A percentile compares a stretch with the other conserved stretches of the same genome.
Evolutionary conservation across 2,113 vertebrate genomes (phyloP).

Genomic region (Motacilla tschutschensis): DNA sequence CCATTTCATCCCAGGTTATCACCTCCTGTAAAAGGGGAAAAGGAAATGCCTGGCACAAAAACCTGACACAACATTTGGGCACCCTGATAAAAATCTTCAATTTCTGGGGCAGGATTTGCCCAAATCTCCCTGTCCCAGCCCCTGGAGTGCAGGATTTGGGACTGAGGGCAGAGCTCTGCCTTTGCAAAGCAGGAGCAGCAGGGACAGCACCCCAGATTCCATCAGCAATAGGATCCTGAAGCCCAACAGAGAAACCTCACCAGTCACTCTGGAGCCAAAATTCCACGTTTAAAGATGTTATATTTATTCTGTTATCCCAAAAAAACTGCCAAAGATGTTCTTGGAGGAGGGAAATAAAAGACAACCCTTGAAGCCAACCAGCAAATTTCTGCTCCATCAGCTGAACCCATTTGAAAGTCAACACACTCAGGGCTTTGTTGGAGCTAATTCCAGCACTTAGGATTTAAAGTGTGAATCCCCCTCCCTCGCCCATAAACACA

Average conservation of each 20-base stretch:
- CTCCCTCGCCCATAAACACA: constrained; percentile 23
- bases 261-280: background rate
- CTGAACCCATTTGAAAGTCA: constrained; percentile 42
- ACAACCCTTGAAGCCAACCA: background rate
- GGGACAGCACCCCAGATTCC: background rate
- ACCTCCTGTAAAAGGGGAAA: background rate
- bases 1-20: background rate
- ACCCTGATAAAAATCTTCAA: background rate
- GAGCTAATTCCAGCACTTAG: constrained; percentile 51
- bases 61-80: rapidly evolving
- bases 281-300: background rate
- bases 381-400: background rate
- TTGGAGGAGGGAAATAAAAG: background rate
- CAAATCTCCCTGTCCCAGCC: background rate
- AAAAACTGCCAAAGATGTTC: background rate
- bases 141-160: background rate
- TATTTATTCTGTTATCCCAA: background rate
- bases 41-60: background rate
- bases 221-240: background rate
- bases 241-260: background rate
- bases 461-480: constrained; percentile 28
- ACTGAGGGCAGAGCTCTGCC: background rate
- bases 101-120: background rate
- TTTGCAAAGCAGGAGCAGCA: background rate
- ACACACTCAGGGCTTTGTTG: constrained; percentile 38